Base-by-base conservation (phyloP, 2,888 invertebrate genomes). In the Microchrysa polita region DNA sequence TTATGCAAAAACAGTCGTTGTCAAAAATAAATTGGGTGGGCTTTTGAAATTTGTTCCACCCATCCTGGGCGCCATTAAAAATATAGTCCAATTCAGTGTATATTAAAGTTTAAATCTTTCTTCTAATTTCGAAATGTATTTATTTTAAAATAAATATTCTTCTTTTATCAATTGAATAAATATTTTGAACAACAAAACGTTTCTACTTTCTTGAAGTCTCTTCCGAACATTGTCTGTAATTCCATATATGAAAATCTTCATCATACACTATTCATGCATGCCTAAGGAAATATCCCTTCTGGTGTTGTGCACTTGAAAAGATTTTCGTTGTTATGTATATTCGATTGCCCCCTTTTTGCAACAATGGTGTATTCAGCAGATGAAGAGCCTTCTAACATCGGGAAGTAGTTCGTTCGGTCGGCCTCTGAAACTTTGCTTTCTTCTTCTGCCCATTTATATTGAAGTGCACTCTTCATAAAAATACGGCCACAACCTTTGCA, bases 251-350 rank as follows among this genome's bases (percentile, higher is more conserved):
- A n/a, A n/a, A 34, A 34, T 34, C 27, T 34, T 34, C 27, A 5
- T 5, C 7, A 34, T 34, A 5, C 27, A 34, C 27, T 5, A 34
- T 34, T 34, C 27, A 34, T 34, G 27, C 20, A 69, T 69, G 69
- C 69, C 42, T 69, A 14, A 22, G 23, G 57, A 69, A 34, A 53
- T 52, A 67, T 57, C 69, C 69, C 55, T n/a, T 67, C 20, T n/a
- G 27, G 27, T 34, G 20, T 40, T 40, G 18, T 69, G 42, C 40
- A 40, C 55, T 69, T 40, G 69, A 57, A 55, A 69, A 55, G 55
- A 69, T 55, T 69, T 55, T 40, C 7, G 27, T 34, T 34, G 27
- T 34, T 34, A 34, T n/a, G n/a, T n/a, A n/a, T n/a, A 40, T 69
- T 40, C 69, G 69, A 55, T 69, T 69, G 55, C 27, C 40, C 34